A percentile compares a stretch with the other conserved stretches of the same genome.
phyloP scores from a whole-genome alignment of 1,140 invertebrate genomes.

The Solenopsis invicta region DNA sequence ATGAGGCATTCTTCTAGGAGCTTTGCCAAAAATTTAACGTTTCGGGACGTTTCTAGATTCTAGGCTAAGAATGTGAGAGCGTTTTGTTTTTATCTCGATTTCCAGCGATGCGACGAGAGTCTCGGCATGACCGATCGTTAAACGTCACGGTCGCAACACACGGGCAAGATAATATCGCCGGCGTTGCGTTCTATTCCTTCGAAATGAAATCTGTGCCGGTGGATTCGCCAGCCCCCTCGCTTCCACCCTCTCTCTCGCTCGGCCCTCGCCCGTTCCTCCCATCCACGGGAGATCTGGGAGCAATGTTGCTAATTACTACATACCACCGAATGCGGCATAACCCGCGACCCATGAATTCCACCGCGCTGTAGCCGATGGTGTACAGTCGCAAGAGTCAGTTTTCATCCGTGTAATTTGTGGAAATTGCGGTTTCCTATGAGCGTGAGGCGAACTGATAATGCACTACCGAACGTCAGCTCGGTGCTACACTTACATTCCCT shows the following conservation, averaged over 20 bases:
- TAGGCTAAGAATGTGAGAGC: not conserved
- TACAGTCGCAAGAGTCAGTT: conserved; percentile 78
- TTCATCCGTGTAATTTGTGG: conserved; percentile 73
- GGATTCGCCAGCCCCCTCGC: conserved; percentile 33
- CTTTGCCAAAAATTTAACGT: not conserved
- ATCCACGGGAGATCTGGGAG: conserved; percentile 69
- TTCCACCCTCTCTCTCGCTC: not conserved
- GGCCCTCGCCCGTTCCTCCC: conserved; percentile 59
- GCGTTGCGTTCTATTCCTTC: conserved; percentile 71
- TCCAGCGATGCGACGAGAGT: not conserved
- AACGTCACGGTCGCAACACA: conserved; percentile 27
- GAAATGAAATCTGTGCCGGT: conserved; percentile 79
- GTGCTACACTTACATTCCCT: conserved; percentile 38
- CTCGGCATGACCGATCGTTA: conserved; percentile 32
- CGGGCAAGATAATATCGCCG: conserved; percentile 60
- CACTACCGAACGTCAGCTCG: conserved; percentile 53
- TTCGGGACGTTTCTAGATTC: too few relatives aligned
- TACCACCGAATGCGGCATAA: conserved; percentile 85
- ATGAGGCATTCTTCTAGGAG: not conserved
- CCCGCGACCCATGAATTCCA: conserved; percentile 84
- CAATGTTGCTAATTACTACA: conserved; percentile 86
- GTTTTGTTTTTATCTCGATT: not conserved
- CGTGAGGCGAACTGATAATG: conserved; percentile 74
- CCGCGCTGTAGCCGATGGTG: conserved; percentile 74
- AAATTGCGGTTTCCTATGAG: conserved; percentile 75